Evolutionary conservation across 2,797 vertebrate genomes (phyloP), one percentile per base, ranked within the genome.

Genomic region (Hoplostethus atlanticus): DNA sequence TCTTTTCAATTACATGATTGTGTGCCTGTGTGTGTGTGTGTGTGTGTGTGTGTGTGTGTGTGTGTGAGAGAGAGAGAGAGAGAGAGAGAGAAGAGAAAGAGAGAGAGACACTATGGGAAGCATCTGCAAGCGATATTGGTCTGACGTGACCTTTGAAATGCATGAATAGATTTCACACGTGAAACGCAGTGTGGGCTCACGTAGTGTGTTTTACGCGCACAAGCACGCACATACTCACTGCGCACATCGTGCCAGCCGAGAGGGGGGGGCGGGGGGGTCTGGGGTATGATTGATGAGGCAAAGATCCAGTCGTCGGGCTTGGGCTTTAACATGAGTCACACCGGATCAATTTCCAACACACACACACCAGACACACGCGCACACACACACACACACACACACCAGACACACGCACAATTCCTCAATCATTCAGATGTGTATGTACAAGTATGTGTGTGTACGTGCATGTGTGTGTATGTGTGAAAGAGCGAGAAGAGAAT

Each of bases 71-170:
- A 11, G n/a, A 38, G 31, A 36, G n/a, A 10, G 34, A 58, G 31
- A 10, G 8, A 17, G n/a, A 58, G 31, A 58, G 34, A 34, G 15
- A 36, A 56, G 12, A 17, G 16, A 58, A 34, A 40, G 31, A 21
- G 34, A 57, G 16, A n/a, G 34, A 17, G 16, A 15, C 15, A 4
- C 15, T 1, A 21, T 62, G 81, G 70, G 76, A 17, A 67, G 78
- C 84, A 78, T 86, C 72, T 86, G 84, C 71, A 40, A 75, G 47
- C 76, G 73, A 66, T 86, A 58, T 73, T 60, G 77, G 76, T 83
- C 77, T 86, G 83, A 83, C 84, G 82, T 91, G 90, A 92, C 89
- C 91, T 92, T 90, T 91, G 81, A 77, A 86, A 88, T 84, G 84
- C 87, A 84, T 77, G 84, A 69, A 73, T 21, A 47, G 78, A 58